Evolutionary conservation across 2,888 invertebrate species (phyloP).

Genomic region (Torymus auratus): DNA sequence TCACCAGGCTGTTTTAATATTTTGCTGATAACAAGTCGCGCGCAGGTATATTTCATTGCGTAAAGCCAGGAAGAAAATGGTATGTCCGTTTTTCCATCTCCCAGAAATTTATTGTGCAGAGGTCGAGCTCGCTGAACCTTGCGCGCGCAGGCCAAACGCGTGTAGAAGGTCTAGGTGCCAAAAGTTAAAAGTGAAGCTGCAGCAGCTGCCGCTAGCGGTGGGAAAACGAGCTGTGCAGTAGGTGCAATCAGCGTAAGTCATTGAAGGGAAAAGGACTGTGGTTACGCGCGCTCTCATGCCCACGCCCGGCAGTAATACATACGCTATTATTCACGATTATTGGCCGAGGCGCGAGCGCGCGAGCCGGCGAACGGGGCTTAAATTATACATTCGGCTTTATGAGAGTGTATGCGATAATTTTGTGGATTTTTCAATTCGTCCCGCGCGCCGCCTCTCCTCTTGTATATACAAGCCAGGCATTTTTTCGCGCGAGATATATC

Average conservation of each 20-base stretch:
- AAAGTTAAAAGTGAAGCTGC: neutral
- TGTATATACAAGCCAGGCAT: too few relatives aligned
- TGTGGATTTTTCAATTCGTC: constrained; percentile 43
- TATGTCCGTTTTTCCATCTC: neutral
- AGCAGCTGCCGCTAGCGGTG: too few relatives aligned
- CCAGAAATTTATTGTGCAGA: constrained; percentile 26
- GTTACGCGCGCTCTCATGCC: constrained; percentile 10
- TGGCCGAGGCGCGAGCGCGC: constrained; percentile 21
- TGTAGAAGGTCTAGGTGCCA: constrained; percentile 7
- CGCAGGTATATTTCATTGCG: too few relatives aligned
- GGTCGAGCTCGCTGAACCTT: constrained; percentile 16
- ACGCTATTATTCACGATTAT: constrained; percentile 54
- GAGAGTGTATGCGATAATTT: constrained; percentile 35
- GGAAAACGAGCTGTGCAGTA: neutral
- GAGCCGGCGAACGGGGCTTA: neutral
- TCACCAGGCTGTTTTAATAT: neutral
- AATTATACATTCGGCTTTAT: constrained; percentile 35
- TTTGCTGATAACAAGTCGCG: neutral
- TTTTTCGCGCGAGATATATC: too few relatives aligned
- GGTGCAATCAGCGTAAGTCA: constrained; percentile 55
- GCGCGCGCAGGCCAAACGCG: neutral
- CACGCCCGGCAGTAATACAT: neutral
- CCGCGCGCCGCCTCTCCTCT: neutral
- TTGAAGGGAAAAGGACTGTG: constrained; percentile 25
- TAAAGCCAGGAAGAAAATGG: neutral